A percentile compares a stretch with the other conserved stretches of the same genome.
Conservation (phyloP, 1,140 invertebrate genomes). For the Hyposmocoma kahamanoa region DNA sequence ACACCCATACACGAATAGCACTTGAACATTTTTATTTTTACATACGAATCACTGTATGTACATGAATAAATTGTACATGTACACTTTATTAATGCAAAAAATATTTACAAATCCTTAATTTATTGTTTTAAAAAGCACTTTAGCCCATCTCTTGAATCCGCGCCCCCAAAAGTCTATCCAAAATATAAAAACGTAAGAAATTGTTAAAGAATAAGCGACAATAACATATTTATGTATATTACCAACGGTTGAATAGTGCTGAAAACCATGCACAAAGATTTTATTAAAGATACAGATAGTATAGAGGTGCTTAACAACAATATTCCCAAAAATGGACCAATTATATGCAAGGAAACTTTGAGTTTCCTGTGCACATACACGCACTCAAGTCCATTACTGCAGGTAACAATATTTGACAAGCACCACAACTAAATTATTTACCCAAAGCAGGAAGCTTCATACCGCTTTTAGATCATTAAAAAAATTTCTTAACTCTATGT, state of each 20-base stretch:
- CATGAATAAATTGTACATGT: slow-evolving; percentile 49
- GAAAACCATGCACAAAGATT: too few relatives aligned
- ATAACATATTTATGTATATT: slow-evolving; percentile 7
- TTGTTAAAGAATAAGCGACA: slow-evolving; percentile 3
- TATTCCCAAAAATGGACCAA: too few relatives aligned
- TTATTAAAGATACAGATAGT: too few relatives aligned
- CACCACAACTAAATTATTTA: slow-evolving; percentile 13
- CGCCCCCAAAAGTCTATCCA: slow-evolving; percentile 24
- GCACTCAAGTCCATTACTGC: too few relatives aligned
- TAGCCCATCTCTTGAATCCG: slow-evolving; percentile 36
- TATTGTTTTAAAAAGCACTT: slow-evolving; percentile 59
- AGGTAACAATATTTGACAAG: slow-evolving; percentile 7
- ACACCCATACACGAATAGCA: slow-evolving; percentile 62
- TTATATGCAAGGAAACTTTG: too few relatives aligned
- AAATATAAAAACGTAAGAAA: slow-evolving; percentile 18
- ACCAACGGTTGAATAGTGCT: too few relatives aligned
- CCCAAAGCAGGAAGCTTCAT: slow-evolving; percentile 21
- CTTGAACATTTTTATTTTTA: slow-evolving; percentile 52
- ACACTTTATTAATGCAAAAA: slow-evolving; percentile 61
- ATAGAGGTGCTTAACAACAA: too few relatives aligned
- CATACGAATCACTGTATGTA: slow-evolving; percentile 50
- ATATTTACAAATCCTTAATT: slow-evolving; percentile 62
- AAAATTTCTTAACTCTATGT: slow-evolving; percentile 20
- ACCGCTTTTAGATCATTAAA: slow-evolving; percentile 23
- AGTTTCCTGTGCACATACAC: too few relatives aligned